Base-by-base conservation (phyloP, 2,888 invertebrate species). In the Marronus borbonicus region DNA sequence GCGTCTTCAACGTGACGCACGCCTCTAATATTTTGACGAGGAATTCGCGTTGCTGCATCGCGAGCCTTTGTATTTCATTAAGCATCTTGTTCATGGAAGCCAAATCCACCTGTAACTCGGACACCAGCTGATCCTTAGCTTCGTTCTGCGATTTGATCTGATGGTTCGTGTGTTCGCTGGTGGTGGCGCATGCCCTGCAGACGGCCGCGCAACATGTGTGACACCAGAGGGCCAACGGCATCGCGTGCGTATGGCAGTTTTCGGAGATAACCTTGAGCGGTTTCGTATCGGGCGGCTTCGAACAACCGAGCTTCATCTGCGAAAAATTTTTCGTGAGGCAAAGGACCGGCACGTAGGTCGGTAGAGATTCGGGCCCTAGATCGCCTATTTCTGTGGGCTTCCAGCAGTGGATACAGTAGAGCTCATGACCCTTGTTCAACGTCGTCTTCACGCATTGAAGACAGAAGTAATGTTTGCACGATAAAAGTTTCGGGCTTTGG, bases 381-480 rank as follows among this genome's bases (percentile, higher is more conserved):
- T 92, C 93, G 77, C 93, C 92, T 79, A 93, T 88, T 83, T 93
- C 93, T 79, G 94, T 94, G 82, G 92, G 90, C 88, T 94, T 93
- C 93, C 93, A 94, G 88, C 94, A 94, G 87, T 94, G 93, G 80
- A 92, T 91, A 87, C 94, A 94, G 87, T 92, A 92, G 82, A 94
- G 89, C 86, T 93, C 93, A 85, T 91, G 91, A 79, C 92, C 93
- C 86, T 93, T 93, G 86, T 92, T 91, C 84, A 94, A 89, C 85
- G 91, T 91, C 82, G 92, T 91, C 85, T 93, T 92, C 87, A 93
- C 92, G 89, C 94, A 94, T 86, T 93, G 92, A 87, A 94, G 90
- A 87, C 94, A 94, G 89, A 94, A 94, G 89, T 93, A 93, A 88
- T 94, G 94, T 86, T 94, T 93, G 90, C 94, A 94, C 83, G 93